A percentile compares a stretch with the other conserved stretches of the same genome.
phyloP scores from a whole-genome alignment of 2,797 vertebrate genomes.

The Accipiter minullus region DNA sequence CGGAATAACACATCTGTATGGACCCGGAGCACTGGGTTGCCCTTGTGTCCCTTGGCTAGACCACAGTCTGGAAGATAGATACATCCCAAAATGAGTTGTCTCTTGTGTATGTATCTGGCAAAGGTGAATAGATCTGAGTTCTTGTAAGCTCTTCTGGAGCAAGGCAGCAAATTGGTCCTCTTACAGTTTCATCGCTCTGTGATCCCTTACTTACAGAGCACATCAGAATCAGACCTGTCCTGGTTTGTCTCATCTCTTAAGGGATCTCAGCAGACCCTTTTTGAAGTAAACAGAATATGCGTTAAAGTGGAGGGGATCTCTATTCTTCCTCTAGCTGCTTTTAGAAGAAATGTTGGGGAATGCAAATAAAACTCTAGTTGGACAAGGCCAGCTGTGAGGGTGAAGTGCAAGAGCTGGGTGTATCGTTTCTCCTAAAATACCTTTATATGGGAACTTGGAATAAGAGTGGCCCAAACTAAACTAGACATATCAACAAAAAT shows the following conservation, averaged over 20 bases:
- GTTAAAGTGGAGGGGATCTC: not conserved
- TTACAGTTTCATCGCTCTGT: not conserved
- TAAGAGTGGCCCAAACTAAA: not conserved
- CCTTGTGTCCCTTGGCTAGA: not conserved
- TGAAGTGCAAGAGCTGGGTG: not conserved
- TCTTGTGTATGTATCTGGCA: not conserved
- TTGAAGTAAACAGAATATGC: not conserved
- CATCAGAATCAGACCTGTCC: not conserved
- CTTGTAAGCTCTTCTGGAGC: not conserved
- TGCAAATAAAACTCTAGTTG: not conserved
- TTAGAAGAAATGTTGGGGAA: not conserved
- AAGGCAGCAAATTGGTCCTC: not conserved
- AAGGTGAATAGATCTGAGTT: not conserved
- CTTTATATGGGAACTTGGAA: not conserved
- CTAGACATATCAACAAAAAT: not conserved
- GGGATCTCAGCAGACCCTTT: not conserved
- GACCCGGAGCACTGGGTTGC: not conserved
- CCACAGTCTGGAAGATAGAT: not conserved
- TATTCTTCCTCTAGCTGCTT: not conserved
- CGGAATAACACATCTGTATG: fast-evolving
- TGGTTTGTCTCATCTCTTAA: not conserved
- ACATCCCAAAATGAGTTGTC: not conserved
- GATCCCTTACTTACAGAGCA: not conserved
- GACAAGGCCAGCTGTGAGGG: not conserved
- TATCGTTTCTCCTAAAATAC: not conserved